A percentile compares a stretch with the other conserved stretches of the same genome.
Evolutionary conservation across 2,113 vertebrate species (phyloP).

Genomic region (Lamprotornis superbus): DNA sequence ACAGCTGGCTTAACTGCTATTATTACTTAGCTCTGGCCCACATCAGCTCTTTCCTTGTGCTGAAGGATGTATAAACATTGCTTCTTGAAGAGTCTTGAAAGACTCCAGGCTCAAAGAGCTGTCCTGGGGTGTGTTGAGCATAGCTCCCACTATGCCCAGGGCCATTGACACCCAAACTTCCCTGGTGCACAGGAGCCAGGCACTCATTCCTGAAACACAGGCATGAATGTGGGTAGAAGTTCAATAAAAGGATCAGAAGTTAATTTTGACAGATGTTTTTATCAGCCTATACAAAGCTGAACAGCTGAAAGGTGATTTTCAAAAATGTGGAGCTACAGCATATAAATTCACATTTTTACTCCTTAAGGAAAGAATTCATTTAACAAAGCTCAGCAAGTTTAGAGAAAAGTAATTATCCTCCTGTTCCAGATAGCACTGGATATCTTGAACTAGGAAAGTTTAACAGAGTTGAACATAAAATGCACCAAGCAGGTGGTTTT

Average conservation of each 20-base stretch:
- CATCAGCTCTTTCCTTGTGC: neutral
- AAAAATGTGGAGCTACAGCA: neutral
- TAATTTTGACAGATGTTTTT: neutral
- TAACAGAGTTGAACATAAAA: conserved; percentile 11
- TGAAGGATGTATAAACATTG: neutral
- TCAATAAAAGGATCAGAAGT: neutral
- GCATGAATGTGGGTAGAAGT: neutral
- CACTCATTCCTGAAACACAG: neutral
- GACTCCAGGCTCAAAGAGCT: neutral
- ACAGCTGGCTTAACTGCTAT: neutral
- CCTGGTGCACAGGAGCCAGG: neutral
- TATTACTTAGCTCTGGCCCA: neutral
- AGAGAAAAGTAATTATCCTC: neutral
- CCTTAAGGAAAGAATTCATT: neutral
- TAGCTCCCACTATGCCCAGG: neutral
- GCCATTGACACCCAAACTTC: neutral
- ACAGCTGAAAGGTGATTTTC: neutral
- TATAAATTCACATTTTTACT: neutral
- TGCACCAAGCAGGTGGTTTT: conserved; percentile 33
- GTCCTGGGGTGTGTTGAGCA: neutral
- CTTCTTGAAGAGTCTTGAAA: neutral
- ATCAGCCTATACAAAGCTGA: neutral
- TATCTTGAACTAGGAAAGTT: conserved; percentile 19
- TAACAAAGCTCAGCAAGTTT: conserved; percentile 4
- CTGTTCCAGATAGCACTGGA: neutral